Evolutionary conservation across 2,888 invertebrate species (phyloP), one percentile per base, ranked within the genome.

Genomic region (Drosophila infuscata): DNA sequence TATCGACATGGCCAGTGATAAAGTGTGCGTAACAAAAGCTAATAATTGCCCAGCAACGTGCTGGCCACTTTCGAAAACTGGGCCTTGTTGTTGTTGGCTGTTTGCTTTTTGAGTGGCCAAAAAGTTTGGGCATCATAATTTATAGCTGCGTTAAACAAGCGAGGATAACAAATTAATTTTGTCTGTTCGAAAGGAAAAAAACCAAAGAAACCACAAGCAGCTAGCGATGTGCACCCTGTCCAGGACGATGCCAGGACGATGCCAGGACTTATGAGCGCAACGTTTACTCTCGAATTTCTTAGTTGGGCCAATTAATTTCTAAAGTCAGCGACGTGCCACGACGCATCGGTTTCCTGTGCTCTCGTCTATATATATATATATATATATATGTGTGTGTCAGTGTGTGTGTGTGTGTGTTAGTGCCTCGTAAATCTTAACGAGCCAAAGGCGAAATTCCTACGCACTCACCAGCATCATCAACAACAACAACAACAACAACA

Each of bases 111-210:
- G 83, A 85, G 85, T 87, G 85, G 85, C 85, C 89, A 76, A 87
- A 86, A 89, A 89, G 51, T 87, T 87, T 89, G 77, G 83, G 87
- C 81, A 83, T 90, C 88, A 90, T 88, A 90, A 88, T 90, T 88
- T 88, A 88, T 90, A 87, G 89, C 84, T 87, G 87, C 90, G 87
- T 90, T 87, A 84, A 89, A 89, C 88, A 82, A 88, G 84, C 89
- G 81, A 76, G 90, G 91, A 91, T 89, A 91, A 89, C 89, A 89
- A 91, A 91, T 91, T 89, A 89, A 91, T 91, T 91, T 90, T 88
- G 89, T 87, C 87, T 87, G 83, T 74, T 72, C 79, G 79, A 74
- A 68, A 67, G 65, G 59, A 52, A 61, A 36, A 36, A 65, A 57
- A 49, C 56, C 35, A 56, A 66, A 60, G 64, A 62, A 80, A 59